Evolutionary conservation across 2,888 invertebrate species (phyloP), one percentile per base, ranked within the genome.

Genomic region (Phyto melanocephala): DNA sequence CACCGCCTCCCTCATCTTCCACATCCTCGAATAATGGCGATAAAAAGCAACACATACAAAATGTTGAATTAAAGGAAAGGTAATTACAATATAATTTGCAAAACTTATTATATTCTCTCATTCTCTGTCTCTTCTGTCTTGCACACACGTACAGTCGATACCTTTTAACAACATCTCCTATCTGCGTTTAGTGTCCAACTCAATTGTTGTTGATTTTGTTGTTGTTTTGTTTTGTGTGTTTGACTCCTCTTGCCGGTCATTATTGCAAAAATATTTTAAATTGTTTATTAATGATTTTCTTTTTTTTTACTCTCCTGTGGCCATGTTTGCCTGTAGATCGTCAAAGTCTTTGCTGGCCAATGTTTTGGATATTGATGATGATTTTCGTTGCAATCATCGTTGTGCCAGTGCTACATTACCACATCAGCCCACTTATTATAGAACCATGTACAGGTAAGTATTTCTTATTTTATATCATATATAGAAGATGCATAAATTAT

Each of bases 341-440:
- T 97, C 98, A 88, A 97, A 98, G 92, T 97, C 97, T 90, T 94
- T 99, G 88, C 93, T 99, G 89, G 98, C 98, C 88, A 98, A 98
- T 92, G 98, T 98, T 88, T 94, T 98, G 90, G 98, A 98, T 92
- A 96, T 98, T 92, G 98, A 98, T 92, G 98, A 98, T 92, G 98
- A 98, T 93, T 96, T 97, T 92, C 94, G 96, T 87, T 95, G 95
- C 92, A 94, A 94, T 91, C 95, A 95, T 90, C 93, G 94, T 90
- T 91, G 92, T 85, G 88, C 92, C 86, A 91, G 91, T 85, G 90
- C 92, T 86, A 92, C 93, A 62, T 91, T 93, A 75, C 90, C 93
- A 84, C 93, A 93, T 85, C 92, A 92, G 85, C 92, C 93, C 37
- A 92, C 93, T 63, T 95, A 95, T 92, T 95, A 95, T 92, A 93